Base-by-base conservation (phyloP, 2,113 vertebrate species). In the Crotalus helleri region DNA sequence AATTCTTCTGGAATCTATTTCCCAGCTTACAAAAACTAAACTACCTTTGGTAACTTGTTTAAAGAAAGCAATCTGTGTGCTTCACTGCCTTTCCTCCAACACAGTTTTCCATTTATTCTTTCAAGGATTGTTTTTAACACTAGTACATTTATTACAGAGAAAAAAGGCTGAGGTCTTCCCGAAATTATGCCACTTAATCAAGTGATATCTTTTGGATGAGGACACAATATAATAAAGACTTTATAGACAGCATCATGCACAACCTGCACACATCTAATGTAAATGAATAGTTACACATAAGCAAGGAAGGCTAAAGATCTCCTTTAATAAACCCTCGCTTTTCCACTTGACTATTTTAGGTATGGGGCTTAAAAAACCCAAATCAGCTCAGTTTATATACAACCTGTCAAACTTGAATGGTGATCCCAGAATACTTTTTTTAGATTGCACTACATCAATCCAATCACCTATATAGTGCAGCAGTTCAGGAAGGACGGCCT, bases 11-110 rank as follows among this genome's bases (percentile, higher is more conserved):
- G 92, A 96, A 92, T 61, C 51, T 95, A 95, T 96, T 96, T 96
- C 93, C 93, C 90, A 94, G 93, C 92, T 96, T 96, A 94, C 93
- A 95, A 95, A 96, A 95, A 81, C 89, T 91, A 95, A 96, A 96
- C 95, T 95, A 91, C 81, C 90, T 95, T 96, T 95, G 92, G 92
- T 95, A 93, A 33, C 92, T 95, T 94, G 92, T 96, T 96, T 96
- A 92, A 95, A 94, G 93, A 96, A 95, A 95, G 87, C 59, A 95
- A 93, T 97, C 93, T 91, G 93, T 95, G 93, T 95, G 92, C 90
- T 96, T 96, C 93, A 91, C 93, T 96, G 92, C 49, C 55, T 64
- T 91, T 85, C 58, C 33, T 94, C 94, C 95, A 94, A 95, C 91
- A 94, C 89, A 92, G 39, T 54, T 95, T 91, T 94, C 24, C 23